Evolutionary conservation across 2,888 invertebrate species (phyloP).

Genomic region (Phengaris alcon): DNA sequence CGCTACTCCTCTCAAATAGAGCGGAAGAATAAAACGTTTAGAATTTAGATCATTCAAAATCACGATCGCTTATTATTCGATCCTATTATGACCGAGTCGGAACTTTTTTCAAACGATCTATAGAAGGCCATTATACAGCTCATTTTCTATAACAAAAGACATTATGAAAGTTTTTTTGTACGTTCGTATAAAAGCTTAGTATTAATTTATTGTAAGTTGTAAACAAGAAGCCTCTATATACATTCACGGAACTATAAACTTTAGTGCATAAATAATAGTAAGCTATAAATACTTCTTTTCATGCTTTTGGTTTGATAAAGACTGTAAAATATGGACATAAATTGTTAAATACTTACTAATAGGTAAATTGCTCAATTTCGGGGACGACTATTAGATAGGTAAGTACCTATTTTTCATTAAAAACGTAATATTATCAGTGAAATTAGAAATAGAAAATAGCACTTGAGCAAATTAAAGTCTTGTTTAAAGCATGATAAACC

Average conservation of each 20-base stretch:
- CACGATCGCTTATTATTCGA: constrained; percentile 75
- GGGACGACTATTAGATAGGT: no score
- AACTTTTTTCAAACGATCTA: constrained; percentile 63
- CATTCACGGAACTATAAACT: constrained; percentile 41
- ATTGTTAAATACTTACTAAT: no score
- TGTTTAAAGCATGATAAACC: no score
- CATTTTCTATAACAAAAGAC: constrained; percentile 72
- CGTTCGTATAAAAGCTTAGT: constrained; percentile 59
- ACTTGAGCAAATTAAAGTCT: no score
- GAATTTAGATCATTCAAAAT: constrained; percentile 70
- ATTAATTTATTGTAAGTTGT: constrained; percentile 62
- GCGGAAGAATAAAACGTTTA: constrained; percentile 68
- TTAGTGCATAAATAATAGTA: background rate
- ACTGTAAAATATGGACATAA: no score
- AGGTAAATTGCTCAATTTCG: no score
- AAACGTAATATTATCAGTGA: no score
- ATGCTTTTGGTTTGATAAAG: no score
- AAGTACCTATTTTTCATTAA: no score
- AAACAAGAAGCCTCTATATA: constrained; percentile 47
- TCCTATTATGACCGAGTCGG: constrained; percentile 70
- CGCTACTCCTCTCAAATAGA: constrained; percentile 58
- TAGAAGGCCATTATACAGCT: constrained; percentile 68
- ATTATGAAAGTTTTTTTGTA: constrained; percentile 59
- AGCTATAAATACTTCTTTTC: no score
- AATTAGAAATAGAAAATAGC: no score